Evolutionary conservation across 2,888 invertebrate genomes (phyloP), one percentile per base, ranked within the genome.

Genomic region (Tipula helvola): DNA sequence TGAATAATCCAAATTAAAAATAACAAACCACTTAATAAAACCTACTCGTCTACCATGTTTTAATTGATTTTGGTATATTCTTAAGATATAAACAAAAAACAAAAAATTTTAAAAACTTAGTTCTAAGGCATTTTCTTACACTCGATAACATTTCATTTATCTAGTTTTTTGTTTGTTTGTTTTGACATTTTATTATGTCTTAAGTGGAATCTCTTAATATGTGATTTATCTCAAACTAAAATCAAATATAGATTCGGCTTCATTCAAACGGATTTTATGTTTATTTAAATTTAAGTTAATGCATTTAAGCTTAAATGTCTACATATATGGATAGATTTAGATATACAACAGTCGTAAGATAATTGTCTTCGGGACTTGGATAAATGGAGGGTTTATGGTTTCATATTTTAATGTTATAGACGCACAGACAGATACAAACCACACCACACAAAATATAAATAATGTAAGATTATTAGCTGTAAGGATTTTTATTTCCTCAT

Each of bases 401-500:
- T 52, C 5, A 52, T 52, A 52, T 52, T 52, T 52, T 52, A 47
- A 47, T 47, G 7, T 47, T 41, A 41, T 41, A 44, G 10, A 12
- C 10, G 12, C 10, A 12, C 3, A 39, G 7, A 44, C 10, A 44
- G n/a, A n/a, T 28, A 18, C 71, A 71, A 18, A 28, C 71, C 71
- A 71, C 47, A 28, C 1, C 28, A 52, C 52, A 18, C 71, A 71
- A 71, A 71, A 28, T 71, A 71, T 71, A 71, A 71, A 71, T 71
- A 71, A 71, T 71, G 71, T 71, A 10, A 71, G 28, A 71, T 28
- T 71, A 71, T 71, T 71, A 71, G 71, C 71, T 71, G 5, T 71
- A 71, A 71, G 71, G 71, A 71, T 71, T 71, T 71, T 71, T 71
- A 71, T 71, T 71, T 71, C 71, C 71, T 71, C 71, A 71, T 71